Percentiles rank a stretch among this genome's conserved stretches.
phyloP scores from a whole-genome alignment of 2,113 vertebrate species.

The Caranx ignobilis region DNA sequence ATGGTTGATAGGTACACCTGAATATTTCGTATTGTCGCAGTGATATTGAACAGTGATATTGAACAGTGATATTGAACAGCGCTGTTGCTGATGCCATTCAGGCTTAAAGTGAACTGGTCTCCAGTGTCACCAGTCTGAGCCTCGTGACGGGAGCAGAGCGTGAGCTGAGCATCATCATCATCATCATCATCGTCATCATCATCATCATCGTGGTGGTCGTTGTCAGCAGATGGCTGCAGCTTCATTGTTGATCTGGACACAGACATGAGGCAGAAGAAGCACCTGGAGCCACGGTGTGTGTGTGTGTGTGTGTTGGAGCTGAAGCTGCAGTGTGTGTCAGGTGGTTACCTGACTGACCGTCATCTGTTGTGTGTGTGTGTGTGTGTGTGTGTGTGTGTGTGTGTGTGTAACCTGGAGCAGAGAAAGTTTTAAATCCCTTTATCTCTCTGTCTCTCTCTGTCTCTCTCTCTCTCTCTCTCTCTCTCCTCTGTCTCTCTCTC shows the following conservation, averaged over 20 bases:
- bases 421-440: slow-evolving; percentile 26
- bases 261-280: slow-evolving; percentile 2
- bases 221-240: slow-evolving; percentile 44
- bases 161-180: background rate
- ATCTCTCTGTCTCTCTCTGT: no score
- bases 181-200: background rate
- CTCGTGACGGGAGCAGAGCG: background rate
- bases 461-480: no score
- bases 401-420: background rate
- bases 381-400: background rate
- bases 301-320: background rate
- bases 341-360: no score
- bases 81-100: no score
- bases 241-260: background rate
- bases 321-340: no score
- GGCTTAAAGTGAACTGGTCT: background rate
- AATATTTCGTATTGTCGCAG: no score
- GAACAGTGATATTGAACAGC: no score
- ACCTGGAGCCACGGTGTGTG: slow-evolving; percentile 37
- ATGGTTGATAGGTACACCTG: no score
- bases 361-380: background rate
- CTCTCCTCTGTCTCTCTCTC: no score
- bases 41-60: no score
- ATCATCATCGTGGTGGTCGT: background rate
- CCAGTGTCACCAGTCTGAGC: background rate